Evolutionary conservation across 2,888 invertebrate genomes (phyloP).

Genomic region (Dynastes hyllus): DNA sequence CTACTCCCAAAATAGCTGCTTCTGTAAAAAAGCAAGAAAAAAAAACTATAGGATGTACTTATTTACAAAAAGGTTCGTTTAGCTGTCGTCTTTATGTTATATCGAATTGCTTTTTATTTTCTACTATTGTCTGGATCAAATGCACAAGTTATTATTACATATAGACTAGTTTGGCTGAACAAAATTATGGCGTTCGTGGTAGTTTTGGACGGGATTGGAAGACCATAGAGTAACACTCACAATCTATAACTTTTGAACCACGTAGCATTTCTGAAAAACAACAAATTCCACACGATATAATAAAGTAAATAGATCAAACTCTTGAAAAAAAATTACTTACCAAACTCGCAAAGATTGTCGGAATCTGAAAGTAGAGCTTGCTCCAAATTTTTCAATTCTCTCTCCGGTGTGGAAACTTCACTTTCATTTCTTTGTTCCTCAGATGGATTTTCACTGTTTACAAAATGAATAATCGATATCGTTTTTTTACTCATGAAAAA

Average conservation of each 20-base stretch:
- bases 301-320: not conserved
- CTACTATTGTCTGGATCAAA: not conserved
- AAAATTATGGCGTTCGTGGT: slow-evolving; percentile 55
- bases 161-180: slow-evolving; percentile 25
- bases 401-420: not conserved
- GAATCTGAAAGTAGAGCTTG: slow-evolving; percentile 11
- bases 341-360: not conserved
- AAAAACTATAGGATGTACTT: not conserved
- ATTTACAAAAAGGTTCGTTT: not conserved
- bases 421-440: not conserved
- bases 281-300: not conserved
- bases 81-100: not conserved
- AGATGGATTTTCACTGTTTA: not conserved
- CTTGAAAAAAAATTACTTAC: not conserved
- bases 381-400: not conserved
- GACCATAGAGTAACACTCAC: slow-evolving; percentile 56
- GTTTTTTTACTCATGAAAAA: no score
- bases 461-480: no score
- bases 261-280: slow-evolving; percentile 30
- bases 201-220: slow-evolving; percentile 60
- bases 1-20: not conserved
- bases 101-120: slow-evolving; percentile 16
- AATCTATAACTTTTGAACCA: slow-evolving; percentile 35
- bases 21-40: not conserved
- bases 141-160: not conserved